Evolutionary conservation across 1,140 invertebrate species (phyloP), one percentile per base, ranked within the genome.

Genomic region (Lordiphosa stackelbergi): DNA sequence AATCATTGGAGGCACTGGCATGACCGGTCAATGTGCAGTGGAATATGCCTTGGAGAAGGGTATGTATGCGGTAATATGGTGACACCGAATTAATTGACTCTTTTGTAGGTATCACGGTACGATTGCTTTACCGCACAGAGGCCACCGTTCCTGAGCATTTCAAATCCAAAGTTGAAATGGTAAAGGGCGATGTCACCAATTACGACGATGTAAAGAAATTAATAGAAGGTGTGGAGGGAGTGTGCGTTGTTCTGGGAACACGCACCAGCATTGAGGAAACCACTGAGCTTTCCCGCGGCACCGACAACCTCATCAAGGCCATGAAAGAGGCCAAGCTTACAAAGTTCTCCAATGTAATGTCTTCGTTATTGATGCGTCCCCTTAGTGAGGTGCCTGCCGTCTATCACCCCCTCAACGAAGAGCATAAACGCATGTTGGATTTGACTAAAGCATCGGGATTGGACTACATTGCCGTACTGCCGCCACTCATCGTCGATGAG

Each of bases 1-100:
- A 38, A 91, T 96, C 78, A 95, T 95, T 85, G 95, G 95, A 53
- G 91, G 92, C 6, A 95, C 94, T 59, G 95, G 95, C 46, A 93
- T 91, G 88, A 95, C 94, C 56, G 94, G 95, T 10, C 88, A 93
- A 40, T 94, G 93, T 85, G 91, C 92, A 7, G 88, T 94, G 1
- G 90, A 93, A 72, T 90, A 92, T 53, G 94, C 94, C 4, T 69
- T 95, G 6, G 90, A 94, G 86, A 92, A 93, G 91, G 94, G 95
- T 95, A 90, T 78, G 34, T 37, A 22, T 13, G 7, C 13, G 13
- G 5, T 16, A 45, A 24, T 12, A 3, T n/a, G 10, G n/a, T 40
- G 11, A 48, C 16, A 38, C 8, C 4, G 4, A 63, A 86, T 28
- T 11, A 9, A n/a, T 24, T 6, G 4, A 40, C n/a, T 12, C n/a